Conservation (phyloP, 2,113 vertebrate genomes). For the Bagarius yarrelli region DNA sequence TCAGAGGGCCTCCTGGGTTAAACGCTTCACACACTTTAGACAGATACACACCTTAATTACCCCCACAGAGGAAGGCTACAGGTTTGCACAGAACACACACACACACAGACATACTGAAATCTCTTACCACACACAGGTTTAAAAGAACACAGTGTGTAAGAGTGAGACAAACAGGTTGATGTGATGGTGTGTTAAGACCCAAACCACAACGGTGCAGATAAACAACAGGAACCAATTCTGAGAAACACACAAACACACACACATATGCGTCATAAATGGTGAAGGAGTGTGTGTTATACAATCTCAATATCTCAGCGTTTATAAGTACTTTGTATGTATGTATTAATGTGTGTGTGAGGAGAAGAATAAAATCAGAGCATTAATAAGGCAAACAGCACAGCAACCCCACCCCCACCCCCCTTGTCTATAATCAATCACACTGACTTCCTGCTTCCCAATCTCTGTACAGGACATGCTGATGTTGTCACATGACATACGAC, state of each 20-base stretch:
- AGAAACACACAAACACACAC: slow-evolving; percentile 53
- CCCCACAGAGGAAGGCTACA: slow-evolving; percentile 64
- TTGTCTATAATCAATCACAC: no score
- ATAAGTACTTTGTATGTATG: neutral
- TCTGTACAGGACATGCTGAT: no score
- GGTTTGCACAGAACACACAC: slow-evolving; percentile 22
- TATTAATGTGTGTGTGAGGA: neutral
- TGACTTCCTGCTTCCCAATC: no score
- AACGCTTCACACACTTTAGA: slow-evolving; percentile 75
- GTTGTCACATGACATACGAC: no score
- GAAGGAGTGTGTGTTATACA: neutral
- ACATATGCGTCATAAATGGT: slow-evolving; percentile 12
- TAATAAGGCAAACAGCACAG: no score
- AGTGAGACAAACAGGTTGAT: slow-evolving; percentile 10
- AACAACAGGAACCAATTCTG: slow-evolving; percentile 58
- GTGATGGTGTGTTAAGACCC: neutral
- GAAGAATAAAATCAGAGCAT: no score
- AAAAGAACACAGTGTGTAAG: slow-evolving; percentile 9
- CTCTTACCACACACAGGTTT: slow-evolving; percentile 12
- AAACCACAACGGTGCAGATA: slow-evolving; percentile 47
- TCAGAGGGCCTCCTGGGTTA: slow-evolving; percentile 75
- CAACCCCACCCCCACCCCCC: no score
- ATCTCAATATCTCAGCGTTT: neutral
- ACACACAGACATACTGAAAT: neutral
- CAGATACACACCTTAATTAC: slow-evolving; percentile 78